Percentiles rank a stretch among this genome's conserved stretches.
These are phyloP conservation scores for Vicugna pacos DNA, from an alignment of 2,113 vertebrate genomes.

Conservation along the genomic window DNA sequence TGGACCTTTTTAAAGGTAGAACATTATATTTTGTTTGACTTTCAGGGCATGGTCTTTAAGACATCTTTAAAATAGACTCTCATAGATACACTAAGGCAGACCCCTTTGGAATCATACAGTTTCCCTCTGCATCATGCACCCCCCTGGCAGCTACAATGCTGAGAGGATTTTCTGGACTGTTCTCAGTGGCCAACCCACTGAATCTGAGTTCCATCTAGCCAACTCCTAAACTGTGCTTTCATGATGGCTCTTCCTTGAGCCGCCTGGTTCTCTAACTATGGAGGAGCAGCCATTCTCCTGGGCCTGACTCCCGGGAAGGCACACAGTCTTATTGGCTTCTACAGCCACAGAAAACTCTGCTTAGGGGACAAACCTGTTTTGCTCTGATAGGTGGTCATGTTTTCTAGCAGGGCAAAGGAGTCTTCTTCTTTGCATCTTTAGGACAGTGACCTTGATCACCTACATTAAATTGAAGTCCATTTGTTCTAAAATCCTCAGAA, in stretches of 20 bases:
- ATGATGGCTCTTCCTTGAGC: background rate
- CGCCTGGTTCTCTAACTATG: background rate
- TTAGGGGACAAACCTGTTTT: background rate
- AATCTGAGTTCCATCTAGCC: background rate
- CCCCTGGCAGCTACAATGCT: background rate
- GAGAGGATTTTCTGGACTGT: background rate
- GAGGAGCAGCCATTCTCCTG: background rate
- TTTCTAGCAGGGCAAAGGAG: background rate
- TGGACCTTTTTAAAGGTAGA: background rate
- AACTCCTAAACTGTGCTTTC: background rate
- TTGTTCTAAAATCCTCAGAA: background rate
- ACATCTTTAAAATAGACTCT: background rate
- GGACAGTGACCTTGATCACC: background rate
- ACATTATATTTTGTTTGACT: conserved; percentile 36
- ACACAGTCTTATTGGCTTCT: background rate
- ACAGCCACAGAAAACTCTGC: background rate
- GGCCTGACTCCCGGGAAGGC: background rate
- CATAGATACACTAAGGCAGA: background rate
- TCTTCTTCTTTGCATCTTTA: background rate
- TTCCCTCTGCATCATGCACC: background rate
- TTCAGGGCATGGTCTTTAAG: background rate
- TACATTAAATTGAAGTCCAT: background rate
- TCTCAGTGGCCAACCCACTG: background rate
- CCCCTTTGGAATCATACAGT: background rate
- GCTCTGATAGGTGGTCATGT: background rate